Base-by-base conservation (phyloP, 2,888 invertebrate species). In the Tipula confusa region DNA sequence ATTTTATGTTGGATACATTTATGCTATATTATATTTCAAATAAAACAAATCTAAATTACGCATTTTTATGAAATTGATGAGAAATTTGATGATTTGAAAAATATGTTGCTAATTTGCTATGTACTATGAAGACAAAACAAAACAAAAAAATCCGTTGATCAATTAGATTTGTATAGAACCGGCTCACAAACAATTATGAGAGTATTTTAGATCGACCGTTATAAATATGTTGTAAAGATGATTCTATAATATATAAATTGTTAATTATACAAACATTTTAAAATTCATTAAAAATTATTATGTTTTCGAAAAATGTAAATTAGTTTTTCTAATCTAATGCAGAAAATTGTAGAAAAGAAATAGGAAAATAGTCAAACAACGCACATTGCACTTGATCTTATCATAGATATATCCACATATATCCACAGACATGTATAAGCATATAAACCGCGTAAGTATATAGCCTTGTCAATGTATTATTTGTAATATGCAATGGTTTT, bases 351-450 rank as follows among this genome's bases (percentile, higher is more conserved):
- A 64, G 24, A 64, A 24, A 64, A 1, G 24, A 24, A 24, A 33
- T 33, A 64, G 64, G 2, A 64, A 64, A 64, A 64, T 24, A 64
- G 64, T 64, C 64, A 64, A 64, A 24, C 64, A 11, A 24, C 24
- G 64, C 64, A 64, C 64, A 64, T 64, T 64, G 64, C 64, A 64
- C 64, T 64, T 64, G 64, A 64, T 64, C 64, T 64, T 64, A 64
- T 64, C 64, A 64, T 11, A 64, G 15, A 43, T 11, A 9, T 18
- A n/a, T n/a, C n/a, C n/a, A 24, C 24, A 9, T 24, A 64, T 64
- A 43, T 38, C 3, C 9, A 33, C 33, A 33, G 9, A 33, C 5
- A 64, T n/a, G n/a, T 15, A 43, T 38, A n/a, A 43, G 15, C 15
- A 15, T 43, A 48, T 24, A 48, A 7, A 31, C 6, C 31, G 31